Conservation (phyloP, 1,140 invertebrate genomes). For the Radopholus similis region DNA sequence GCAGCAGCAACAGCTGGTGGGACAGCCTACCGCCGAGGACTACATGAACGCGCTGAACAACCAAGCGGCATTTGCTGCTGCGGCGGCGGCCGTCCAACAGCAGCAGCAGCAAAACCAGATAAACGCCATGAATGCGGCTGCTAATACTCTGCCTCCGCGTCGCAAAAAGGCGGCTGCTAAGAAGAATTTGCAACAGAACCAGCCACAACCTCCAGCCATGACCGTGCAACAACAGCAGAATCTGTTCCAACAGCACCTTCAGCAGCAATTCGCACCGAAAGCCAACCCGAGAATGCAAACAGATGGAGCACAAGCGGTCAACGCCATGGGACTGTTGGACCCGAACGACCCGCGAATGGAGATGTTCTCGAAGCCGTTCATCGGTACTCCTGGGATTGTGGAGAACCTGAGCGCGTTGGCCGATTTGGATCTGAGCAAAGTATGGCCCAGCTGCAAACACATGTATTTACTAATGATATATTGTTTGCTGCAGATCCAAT, state of each 20-base stretch:
- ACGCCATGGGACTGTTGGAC: conserved; percentile 9
- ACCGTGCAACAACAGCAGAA: conserved; percentile 18
- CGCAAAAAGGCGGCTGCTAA: conserved; percentile 29
- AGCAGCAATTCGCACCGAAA: conserved; percentile 4
- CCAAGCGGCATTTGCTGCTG: conserved; percentile 26
- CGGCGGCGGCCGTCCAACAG: conserved; percentile 13
- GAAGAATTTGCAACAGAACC: conserved; percentile 23
- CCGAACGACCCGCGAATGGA: conserved; percentile 8
- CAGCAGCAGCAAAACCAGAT: conserved; percentile 11
- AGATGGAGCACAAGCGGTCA: background rate
- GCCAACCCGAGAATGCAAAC: background rate
- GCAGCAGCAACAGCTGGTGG: conserved; percentile 24
- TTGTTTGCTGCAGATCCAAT: conserved; percentile 1
- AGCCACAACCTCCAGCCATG: background rate
- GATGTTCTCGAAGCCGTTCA: conserved; percentile 1
- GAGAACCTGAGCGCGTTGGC: conserved; percentile 11
- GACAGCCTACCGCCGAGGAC: conserved; percentile 3
- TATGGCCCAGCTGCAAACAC: background rate
- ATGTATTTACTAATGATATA: background rate
- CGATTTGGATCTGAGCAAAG: conserved; percentile 18
- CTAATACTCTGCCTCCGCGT: conserved; percentile 11
- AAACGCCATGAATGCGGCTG: background rate
- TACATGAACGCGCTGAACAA: conserved; percentile 22
- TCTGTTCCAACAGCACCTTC: conserved; percentile 5
- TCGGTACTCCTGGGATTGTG: conserved; percentile 3